These are phyloP conservation scores for Brachyistius frenatus DNA, from an alignment of 2,113 vertebrate species.

Conservation along the genomic window DNA sequence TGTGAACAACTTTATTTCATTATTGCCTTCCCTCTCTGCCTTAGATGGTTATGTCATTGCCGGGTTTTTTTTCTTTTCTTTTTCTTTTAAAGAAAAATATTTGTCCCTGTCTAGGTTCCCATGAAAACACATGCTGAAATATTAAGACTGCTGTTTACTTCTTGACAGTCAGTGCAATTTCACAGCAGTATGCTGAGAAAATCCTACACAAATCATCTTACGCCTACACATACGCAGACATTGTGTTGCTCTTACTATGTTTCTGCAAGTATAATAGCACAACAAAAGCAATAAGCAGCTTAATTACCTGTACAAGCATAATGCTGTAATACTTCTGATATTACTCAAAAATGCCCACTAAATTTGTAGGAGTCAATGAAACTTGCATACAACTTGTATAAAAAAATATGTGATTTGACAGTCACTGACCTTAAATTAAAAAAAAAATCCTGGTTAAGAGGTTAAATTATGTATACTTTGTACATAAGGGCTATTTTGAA, in stretches of 20 bases:
- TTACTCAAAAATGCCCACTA: neutral
- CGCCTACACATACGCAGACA: constrained; percentile 30
- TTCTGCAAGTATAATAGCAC: constrained; percentile 29
- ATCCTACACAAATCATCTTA: constrained; percentile 38
- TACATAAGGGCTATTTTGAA: neutral
- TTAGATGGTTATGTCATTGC: constrained; percentile 23
- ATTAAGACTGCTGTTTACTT: constrained; percentile 34
- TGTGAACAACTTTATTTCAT: constrained; percentile 33
- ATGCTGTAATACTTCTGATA: constrained; percentile 1
- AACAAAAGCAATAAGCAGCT: constrained; percentile 48
- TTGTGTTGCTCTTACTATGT: constrained; percentile 40
- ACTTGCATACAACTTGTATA: neutral
- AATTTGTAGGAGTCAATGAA: neutral
- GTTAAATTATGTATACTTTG: neutral
- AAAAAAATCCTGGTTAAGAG: neutral
- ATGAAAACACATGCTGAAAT: constrained; percentile 40
- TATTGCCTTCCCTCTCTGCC: constrained; percentile 20
- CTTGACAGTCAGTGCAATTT: constrained; percentile 35
- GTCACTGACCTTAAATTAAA: constrained; percentile 3
- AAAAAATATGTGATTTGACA: neutral
- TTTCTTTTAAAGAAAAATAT: neutral
- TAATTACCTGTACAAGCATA: constrained; percentile 37
- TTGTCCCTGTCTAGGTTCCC: constrained; percentile 7
- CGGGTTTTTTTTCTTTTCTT: neutral
- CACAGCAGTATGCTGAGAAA: constrained; percentile 33